phyloP scores from a whole-genome alignment of 2,797 vertebrate genomes.

The Molossus alvarezi region DNA sequence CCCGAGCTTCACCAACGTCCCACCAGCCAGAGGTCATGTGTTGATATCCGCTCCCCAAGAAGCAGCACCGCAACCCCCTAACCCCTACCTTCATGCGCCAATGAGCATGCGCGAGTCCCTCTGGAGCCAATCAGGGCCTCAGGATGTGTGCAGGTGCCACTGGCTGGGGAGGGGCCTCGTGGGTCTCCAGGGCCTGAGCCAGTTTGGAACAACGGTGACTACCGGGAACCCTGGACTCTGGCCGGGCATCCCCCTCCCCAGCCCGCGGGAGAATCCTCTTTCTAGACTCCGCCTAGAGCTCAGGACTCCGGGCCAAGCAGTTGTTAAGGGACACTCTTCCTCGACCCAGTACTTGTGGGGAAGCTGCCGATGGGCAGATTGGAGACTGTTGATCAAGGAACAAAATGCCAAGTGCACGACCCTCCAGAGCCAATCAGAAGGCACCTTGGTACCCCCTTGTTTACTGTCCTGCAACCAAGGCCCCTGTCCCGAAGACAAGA shows the following conservation, averaged over 20 bases:
- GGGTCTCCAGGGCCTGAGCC: neutral
- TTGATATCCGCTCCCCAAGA: rapidly evolving
- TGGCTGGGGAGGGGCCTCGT: rapidly evolving
- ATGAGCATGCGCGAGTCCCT: rapidly evolving
- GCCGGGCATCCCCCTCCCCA: rapidly evolving
- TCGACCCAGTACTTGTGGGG: neutral
- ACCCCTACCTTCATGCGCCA: neutral
- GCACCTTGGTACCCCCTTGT: neutral
- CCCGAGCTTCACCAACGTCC: neutral
- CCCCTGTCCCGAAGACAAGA: neutral
- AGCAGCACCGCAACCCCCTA: neutral
- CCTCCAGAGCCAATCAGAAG: neutral
- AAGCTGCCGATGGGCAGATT: neutral
- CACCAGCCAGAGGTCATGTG: neutral
- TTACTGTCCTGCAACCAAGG: neutral
- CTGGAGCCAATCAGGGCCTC: neutral
- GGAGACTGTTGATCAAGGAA: neutral
- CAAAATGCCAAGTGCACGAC: neutral
- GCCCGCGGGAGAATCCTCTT: neutral
- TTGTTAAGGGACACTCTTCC: neutral
- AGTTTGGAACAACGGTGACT: rapidly evolving
- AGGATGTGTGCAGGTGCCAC: rapidly evolving
- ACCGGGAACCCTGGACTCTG: neutral
- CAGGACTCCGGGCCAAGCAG: neutral
- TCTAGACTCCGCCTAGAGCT: neutral